A percentile compares a stretch with the other conserved stretches of the same genome.
Evolutionary conservation across 2,797 vertebrate genomes (phyloP).

Genomic region (Rhynchonycteris naso): DNA sequence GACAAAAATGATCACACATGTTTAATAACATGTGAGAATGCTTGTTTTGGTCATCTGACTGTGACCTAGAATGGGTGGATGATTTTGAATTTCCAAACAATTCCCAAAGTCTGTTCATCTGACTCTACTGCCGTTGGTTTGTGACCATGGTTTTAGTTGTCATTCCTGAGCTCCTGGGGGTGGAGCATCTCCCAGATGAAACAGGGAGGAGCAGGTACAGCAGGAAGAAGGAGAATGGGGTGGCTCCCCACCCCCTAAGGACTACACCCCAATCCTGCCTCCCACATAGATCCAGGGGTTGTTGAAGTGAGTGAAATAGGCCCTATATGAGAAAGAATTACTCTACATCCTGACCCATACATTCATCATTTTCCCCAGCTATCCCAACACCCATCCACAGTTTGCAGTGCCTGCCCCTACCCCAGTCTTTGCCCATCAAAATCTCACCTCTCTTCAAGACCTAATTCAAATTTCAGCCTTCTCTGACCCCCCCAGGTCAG

Average conservation of each 20-base stretch:
- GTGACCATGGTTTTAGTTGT: neutral
- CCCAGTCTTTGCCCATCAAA: neutral
- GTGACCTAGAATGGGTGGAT: neutral
- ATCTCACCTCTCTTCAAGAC: neutral
- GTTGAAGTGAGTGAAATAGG: neutral
- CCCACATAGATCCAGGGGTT: neutral
- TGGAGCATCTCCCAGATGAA: neutral
- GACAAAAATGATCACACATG: neutral
- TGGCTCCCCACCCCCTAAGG: neutral
- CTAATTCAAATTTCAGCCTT: neutral
- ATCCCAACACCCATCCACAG: neutral
- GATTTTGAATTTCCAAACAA: neutral
- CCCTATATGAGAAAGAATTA: neutral
- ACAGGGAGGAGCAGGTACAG: neutral
- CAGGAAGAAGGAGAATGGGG: neutral
- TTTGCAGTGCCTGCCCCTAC: neutral
- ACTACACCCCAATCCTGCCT: neutral
- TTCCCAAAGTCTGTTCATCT: neutral
- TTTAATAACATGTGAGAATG: neutral
- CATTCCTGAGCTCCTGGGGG: neutral
- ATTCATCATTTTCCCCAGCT: neutral
- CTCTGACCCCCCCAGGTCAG: neutral
- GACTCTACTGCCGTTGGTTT: neutral
- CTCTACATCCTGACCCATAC: neutral
- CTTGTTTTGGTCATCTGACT: neutral